These are phyloP conservation scores for silkworm (Bombyx mori) DNA, from an alignment of 1,140 invertebrate species.

Conservation along the genomic window ASM3026992v2 NC_085118.1:3500001-3500500, in stretches of 20 bases:
- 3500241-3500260: not conserved
- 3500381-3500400: not conserved
- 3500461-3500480: too few species aligned
- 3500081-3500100: too few species aligned
- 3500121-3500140: slow-evolving; percentile 7
- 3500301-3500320: not conserved
- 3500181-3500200: slow-evolving; percentile 5
- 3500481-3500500: too few species aligned
- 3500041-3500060: too few species aligned
- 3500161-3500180: slow-evolving; percentile 4
- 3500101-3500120: not conserved
- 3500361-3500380: not conserved
- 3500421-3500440: too few species aligned
- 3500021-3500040: too few species aligned
- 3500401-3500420: too few species aligned
- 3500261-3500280: not conserved
- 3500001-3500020: too few species aligned
- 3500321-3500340: not conserved
- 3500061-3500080: too few species aligned
- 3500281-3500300: not conserved
- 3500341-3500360: not conserved
- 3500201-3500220: slow-evolving; percentile 8
- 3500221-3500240: not conserved
- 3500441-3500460: too few species aligned
- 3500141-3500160: slow-evolving; percentile 1